These are phyloP conservation scores for Caenorhabditis doughertyi DNA, from an alignment of 2,888 invertebrate genomes.

Conservation along the genomic window DNA sequence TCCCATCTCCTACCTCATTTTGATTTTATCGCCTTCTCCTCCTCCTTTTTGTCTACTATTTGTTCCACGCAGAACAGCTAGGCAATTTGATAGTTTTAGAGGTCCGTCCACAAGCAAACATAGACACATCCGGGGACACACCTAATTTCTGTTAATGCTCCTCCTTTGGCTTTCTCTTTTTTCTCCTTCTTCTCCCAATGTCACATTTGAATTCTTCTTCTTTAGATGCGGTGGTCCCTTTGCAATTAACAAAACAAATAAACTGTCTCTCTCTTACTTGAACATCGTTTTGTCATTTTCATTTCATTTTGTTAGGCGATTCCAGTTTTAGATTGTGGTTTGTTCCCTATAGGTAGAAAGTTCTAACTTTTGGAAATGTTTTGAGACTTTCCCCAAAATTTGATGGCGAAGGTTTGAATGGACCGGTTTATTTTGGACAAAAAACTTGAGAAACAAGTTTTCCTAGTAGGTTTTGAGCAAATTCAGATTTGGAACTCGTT, in stretches of 20 bases:
- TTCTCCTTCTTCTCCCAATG: background rate
- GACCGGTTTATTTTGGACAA: no score
- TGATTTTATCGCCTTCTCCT: background rate
- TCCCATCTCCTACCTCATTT: slow-evolving; percentile 2
- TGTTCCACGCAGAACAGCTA: slow-evolving; percentile 35
- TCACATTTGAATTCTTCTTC: slow-evolving; percentile 17
- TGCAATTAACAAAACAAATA: slow-evolving; percentile 27
- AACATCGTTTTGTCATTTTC: background rate
- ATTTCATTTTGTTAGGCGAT: background rate
- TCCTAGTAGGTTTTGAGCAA: no score
- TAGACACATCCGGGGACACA: slow-evolving; percentile 40
- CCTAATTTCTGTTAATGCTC: slow-evolving; percentile 58
- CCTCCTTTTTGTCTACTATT: slow-evolving; percentile 14
- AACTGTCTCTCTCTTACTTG: background rate
- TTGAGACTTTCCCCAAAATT: no score
- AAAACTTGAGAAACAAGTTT: no score
- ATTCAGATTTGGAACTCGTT: no score
- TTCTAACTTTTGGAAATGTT: no score
- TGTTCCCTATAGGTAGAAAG: no score
- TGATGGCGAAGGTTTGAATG: no score
- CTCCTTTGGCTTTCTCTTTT: background rate
- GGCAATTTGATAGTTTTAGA: slow-evolving; percentile 61
- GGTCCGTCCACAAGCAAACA: slow-evolving; percentile 37
- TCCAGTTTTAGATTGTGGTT: no score
- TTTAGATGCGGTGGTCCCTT: background rate